phyloP scores from a whole-genome alignment of 1,140 invertebrate species.

The Euborellia annulipes region DNA sequence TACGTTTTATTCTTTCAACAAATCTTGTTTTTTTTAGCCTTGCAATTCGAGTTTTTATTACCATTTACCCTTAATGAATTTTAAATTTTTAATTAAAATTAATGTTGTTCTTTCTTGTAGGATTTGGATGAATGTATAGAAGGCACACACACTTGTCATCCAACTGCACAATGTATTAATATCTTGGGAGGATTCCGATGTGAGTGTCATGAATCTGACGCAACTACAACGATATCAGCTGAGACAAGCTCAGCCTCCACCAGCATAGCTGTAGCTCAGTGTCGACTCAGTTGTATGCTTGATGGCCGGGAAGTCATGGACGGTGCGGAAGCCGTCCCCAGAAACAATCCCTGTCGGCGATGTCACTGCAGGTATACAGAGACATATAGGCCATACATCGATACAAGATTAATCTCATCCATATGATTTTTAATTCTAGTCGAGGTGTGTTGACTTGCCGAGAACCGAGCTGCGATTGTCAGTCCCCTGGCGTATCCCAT shows the following conservation, averaged over 20 bases:
- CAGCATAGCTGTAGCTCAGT: constrained; percentile 6
- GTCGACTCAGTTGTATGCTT: constrained; percentile 39
- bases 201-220: constrained; percentile 37
- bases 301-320: constrained; percentile 38
- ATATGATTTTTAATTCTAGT: too few species aligned
- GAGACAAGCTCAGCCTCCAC: background rate
- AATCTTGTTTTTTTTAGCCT: too few species aligned
- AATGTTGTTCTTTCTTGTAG: constrained; percentile 25
- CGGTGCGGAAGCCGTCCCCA: constrained; percentile 32
- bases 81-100: too few species aligned
- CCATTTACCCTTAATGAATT: too few species aligned
- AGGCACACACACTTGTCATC: constrained; percentile 59
- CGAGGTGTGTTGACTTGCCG: constrained; percentile 44
- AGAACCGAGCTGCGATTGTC: constrained; percentile 43
- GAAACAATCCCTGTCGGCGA: constrained; percentile 37
- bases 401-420: too few species aligned
- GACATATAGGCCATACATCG: too few species aligned
- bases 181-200: constrained; percentile 66
- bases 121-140: constrained; percentile 77
- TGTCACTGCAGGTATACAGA: constrained; percentile 42
- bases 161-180: constrained; percentile 62
- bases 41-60: too few species aligned
- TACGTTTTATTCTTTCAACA: too few species aligned
- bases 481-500: constrained; percentile 30
- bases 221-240: background rate